Evolutionary conservation across 2,797 vertebrate species (phyloP).

Genomic region (Meriones psammophilus): DNA sequence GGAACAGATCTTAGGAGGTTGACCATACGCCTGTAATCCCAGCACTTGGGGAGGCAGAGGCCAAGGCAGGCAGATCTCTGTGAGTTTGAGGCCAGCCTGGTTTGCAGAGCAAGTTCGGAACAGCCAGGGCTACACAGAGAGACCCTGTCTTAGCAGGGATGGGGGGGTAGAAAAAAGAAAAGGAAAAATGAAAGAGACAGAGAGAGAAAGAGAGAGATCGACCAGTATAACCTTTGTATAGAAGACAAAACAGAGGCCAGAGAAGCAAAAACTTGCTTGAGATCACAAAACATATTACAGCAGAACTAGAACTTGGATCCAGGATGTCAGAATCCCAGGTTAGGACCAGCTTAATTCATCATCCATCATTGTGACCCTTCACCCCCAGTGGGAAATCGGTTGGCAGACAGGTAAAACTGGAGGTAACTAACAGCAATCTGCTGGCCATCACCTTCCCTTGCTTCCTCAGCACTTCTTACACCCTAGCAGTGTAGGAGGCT

Average conservation of each 20-base stretch:
- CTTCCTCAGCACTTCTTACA: conserved; percentile 35
- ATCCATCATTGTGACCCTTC: neutral
- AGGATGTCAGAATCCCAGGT: conserved; percentile 50
- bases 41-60: no score
- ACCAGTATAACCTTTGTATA: neutral
- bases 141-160: no score
- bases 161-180: no score
- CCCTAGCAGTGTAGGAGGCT: conserved; percentile 21
- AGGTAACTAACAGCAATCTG: neutral
- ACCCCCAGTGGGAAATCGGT: conserved; percentile 26
- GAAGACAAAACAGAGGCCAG: conserved; percentile 50
- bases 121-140: no score
- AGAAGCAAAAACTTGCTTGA: conserved; percentile 30
- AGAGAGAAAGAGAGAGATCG: neutral
- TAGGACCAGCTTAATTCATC: neutral
- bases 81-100: no score
- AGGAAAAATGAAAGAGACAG: no score
- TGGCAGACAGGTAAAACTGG: conserved; percentile 19
- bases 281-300: conserved; percentile 44
- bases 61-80: no score
- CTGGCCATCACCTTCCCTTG: neutral
- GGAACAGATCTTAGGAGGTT: conserved; percentile 57
- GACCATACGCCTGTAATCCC: neutral
- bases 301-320: conserved; percentile 38
- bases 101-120: no score